Conservation (phyloP, 2,113 vertebrate genomes). For the Jaculus jaculus region DNA sequence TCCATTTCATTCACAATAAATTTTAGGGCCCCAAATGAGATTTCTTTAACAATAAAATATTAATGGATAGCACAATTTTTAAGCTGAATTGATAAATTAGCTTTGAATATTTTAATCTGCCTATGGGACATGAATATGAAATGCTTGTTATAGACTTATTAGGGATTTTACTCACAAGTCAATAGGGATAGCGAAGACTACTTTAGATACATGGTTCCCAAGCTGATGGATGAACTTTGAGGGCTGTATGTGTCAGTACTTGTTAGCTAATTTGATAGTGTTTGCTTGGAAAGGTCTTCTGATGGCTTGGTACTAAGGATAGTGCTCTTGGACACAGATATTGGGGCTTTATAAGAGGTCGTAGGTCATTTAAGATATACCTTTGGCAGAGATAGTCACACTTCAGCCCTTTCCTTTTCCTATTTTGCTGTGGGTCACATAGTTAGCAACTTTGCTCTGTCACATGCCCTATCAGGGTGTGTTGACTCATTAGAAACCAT, state of each 20-base stretch:
- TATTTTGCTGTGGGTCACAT: not conserved
- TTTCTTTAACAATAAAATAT: not conserved
- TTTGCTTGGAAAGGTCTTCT: not conserved
- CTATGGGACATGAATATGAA: not conserved
- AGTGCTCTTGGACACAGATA: too few species aligned
- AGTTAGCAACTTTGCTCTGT: not conserved
- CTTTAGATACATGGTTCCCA: not conserved
- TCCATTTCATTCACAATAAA: not conserved
- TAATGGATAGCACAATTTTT: not conserved
- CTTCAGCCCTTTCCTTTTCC: not conserved
- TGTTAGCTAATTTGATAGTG: not conserved
- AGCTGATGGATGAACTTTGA: fast-evolving
- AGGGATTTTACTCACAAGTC: not conserved
- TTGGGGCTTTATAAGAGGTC: not conserved
- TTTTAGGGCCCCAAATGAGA: not conserved
- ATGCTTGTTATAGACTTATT: not conserved
- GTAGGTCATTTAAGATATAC: not conserved
- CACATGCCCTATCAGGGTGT: not conserved
- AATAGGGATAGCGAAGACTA: not conserved
- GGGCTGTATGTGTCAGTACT: not conserved
- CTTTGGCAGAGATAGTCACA: too few species aligned
- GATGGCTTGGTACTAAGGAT: not conserved
- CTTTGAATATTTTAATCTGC: not conserved
- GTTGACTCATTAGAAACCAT: not conserved
- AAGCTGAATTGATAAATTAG: not conserved